Base-by-base conservation (phyloP, 1,140 invertebrate genomes). In the Teleopsis dalmanni region DNA sequence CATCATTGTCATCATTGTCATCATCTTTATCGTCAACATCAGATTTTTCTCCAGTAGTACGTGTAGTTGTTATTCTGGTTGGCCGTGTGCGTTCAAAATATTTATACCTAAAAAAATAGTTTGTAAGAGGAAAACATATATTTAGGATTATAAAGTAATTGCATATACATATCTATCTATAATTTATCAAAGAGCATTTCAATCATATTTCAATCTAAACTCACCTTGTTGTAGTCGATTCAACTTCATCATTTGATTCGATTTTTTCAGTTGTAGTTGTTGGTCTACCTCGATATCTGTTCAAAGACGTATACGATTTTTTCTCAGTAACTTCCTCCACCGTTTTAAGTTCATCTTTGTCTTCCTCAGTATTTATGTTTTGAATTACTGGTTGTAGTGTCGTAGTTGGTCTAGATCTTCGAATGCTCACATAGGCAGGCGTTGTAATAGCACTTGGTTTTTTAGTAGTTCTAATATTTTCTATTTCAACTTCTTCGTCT, bases 381-480 rank as follows among this genome's bases (percentile, higher is more conserved):
- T 64, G 61, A 43, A 27, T 16, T 2, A 13, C 26, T 14, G 44
- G 27, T 18, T 47, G 21, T 14, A 23, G 35, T 6, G 74, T 59
- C 2, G 77, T 76, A 3, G 77, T 73, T 6, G 78, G 78, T 52
- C 79, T 73, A 0, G 72, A 58, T 34, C 84, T 73, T 43, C 81
- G 68, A 33, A 86, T 82, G 53, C 79, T 85, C 0, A 83, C 78
- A 46, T 86, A 87, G 55, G 79, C 79, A 47, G 75, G 75, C 0
- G 65, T 55, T 49, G 72, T 46, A 0, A 71, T 52, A 29, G 56
- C 56, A 18, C 50, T 43, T 0, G 58, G 48, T 22, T 54, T 53
- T 11, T 37, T 51, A 0, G 60, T 57, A 25, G 43, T 58, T 50
- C 40, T 62, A 50, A 34, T 25, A n/a, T 55, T 45, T 43, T 71